Evolutionary conservation across 2,113 vertebrate species (phyloP).

Genomic region (Apeltes quadracus): DNA sequence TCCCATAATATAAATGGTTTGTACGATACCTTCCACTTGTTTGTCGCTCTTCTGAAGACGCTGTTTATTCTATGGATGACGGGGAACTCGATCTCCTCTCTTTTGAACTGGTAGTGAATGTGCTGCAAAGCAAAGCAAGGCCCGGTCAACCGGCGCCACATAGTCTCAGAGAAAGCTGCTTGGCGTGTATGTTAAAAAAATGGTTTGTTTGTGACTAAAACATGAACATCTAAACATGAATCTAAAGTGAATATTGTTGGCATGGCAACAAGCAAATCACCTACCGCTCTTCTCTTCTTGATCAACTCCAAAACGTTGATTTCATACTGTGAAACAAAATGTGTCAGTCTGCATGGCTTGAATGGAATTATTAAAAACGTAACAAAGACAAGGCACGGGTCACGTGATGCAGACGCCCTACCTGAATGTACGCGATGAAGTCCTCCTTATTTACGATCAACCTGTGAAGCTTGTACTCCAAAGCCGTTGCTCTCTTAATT

Average conservation of each 20-base stretch:
- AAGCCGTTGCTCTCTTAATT: conserved; percentile 88
- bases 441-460: conserved; percentile 88
- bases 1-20: not conserved
- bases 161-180: not conserved
- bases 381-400: not conserved
- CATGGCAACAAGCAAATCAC: conserved; percentile 52
- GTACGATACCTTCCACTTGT: conserved; percentile 92
- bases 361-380: not conserved
- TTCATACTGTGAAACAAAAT: conserved; percentile 86
- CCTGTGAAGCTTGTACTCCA: conserved; percentile 94
- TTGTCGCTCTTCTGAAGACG: conserved; percentile 87
- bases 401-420: conserved; percentile 40
- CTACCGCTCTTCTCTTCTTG: conserved; percentile 91
- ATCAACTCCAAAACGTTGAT: conserved; percentile 93
- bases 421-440: conserved; percentile 92
- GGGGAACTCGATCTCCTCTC: conserved; percentile 91
- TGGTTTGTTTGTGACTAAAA: not conserved
- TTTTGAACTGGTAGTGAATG: conserved; percentile 90
- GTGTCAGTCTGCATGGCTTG: not conserved
- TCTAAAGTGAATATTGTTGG: not conserved
- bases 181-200: not conserved
- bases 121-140: conserved; percentile 76
- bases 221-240: not conserved
- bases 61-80: conserved; percentile 87
- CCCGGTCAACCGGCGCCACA: not conserved